Conservation (phyloP, 2,797 vertebrate species). For the Sebastes hopkinsi region DNA sequence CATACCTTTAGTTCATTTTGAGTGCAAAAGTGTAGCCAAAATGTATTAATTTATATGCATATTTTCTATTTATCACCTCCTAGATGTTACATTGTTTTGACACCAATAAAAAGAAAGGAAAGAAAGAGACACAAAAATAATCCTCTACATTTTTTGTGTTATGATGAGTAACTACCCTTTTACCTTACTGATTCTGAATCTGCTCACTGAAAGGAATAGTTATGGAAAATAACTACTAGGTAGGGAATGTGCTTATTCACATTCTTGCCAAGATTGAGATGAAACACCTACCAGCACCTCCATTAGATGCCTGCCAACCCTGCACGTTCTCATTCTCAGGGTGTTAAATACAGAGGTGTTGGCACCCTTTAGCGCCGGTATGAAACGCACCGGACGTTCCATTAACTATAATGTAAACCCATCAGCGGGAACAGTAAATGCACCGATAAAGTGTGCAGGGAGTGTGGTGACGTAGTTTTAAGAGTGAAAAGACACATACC, state of each 20-base stretch:
- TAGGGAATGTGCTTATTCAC: background rate
- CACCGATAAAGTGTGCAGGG: fast-evolving
- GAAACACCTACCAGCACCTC: background rate
- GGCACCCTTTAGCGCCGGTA: too few relatives aligned
- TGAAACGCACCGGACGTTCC: too few relatives aligned
- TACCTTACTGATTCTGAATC: background rate
- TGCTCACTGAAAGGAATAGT: background rate
- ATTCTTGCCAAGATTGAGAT: background rate
- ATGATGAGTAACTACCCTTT: background rate
- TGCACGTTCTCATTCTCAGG: too few relatives aligned
- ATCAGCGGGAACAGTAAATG: too few relatives aligned
- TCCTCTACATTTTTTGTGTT: background rate
- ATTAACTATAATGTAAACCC: too few relatives aligned
- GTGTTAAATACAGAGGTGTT: too few relatives aligned
- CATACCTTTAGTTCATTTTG: background rate
- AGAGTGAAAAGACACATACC: too few relatives aligned
- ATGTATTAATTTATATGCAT: background rate
- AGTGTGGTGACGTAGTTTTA: too few relatives aligned
- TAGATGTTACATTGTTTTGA: constrained; percentile 12
- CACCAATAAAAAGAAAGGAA: constrained; percentile 56
- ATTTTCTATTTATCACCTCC: background rate
- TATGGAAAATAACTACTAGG: background rate
- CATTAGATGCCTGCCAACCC: background rate
- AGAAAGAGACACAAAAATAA: background rate
- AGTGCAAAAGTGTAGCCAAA: background rate